These are phyloP conservation scores for Regulus satrapa DNA, from an alignment of 2,113 vertebrate genomes.

Conservation along the genomic window DNA sequence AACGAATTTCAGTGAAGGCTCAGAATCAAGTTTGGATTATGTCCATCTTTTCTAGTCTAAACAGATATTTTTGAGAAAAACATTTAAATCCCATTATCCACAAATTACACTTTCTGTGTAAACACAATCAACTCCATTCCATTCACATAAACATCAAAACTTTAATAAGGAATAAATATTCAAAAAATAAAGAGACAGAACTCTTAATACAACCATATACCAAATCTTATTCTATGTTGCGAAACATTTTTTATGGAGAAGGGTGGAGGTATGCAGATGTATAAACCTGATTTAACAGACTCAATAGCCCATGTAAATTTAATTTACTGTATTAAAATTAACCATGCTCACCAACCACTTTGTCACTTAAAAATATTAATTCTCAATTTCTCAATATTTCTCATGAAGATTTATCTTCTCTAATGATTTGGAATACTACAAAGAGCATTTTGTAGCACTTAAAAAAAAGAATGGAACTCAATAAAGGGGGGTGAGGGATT, in stretches of 20 bases:
- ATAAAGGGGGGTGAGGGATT: accelerated
- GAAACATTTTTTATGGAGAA: background rate
- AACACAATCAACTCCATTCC: background rate
- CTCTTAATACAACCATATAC: background rate
- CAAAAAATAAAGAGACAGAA: background rate
- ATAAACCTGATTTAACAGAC: background rate
- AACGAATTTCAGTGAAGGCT: background rate
- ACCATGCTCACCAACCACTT: background rate
- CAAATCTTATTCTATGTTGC: background rate
- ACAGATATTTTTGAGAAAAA: background rate
- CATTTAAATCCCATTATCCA: background rate
- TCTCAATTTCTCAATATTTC: background rate
- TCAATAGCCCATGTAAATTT: background rate
- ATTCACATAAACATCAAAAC: background rate
- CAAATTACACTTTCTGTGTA: background rate
- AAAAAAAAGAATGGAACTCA: background rate
- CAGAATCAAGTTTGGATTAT: background rate
- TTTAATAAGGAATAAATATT: background rate
- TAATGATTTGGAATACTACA: background rate
- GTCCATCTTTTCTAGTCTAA: background rate
- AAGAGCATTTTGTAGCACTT: background rate
- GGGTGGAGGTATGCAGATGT: background rate
- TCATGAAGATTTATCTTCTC: background rate
- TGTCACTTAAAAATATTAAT: background rate
- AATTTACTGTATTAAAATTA: background rate